Conservation (phyloP, 2,797 vertebrate species). For the Picus viridis region DNA sequence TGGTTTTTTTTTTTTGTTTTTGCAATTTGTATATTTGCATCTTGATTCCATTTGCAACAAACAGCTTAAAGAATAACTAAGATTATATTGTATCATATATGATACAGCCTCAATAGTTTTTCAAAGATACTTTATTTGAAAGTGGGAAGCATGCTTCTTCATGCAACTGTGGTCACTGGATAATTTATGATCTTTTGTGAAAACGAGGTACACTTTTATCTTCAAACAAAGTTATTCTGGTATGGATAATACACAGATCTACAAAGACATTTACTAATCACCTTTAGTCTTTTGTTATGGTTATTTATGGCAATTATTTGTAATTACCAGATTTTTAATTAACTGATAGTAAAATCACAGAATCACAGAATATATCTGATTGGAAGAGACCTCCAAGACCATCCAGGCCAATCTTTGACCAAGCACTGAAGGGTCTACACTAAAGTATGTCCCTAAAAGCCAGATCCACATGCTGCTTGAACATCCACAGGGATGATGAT, state of each 20-base stretch:
- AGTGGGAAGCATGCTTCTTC: not conserved
- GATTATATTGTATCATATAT: not conserved
- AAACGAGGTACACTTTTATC: not conserved
- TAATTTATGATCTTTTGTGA: slow-evolving; percentile 30
- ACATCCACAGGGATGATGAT: no score
- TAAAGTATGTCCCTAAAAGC: no score
- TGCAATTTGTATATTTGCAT: not conserved
- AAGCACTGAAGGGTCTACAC: no score
- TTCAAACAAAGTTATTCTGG: not conserved
- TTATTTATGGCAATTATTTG: slow-evolving; percentile 11
- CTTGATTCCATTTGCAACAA: not conserved
- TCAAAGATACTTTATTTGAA: not conserved
- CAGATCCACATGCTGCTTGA: no score
- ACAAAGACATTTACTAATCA: slow-evolving; percentile 14
- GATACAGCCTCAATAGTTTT: not conserved
- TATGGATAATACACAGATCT: not conserved
- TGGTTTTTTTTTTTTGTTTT: not conserved
- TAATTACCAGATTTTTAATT: not conserved
- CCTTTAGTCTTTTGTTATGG: not conserved
- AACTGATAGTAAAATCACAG: not conserved
- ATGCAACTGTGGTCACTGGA: not conserved
- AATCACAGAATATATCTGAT: no score
- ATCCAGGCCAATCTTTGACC: no score
- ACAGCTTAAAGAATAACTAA: not conserved
- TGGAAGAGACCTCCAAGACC: no score